Evolutionary conservation across 2,888 invertebrate species (phyloP).

Genomic region (Cynaeus angustus): DNA sequence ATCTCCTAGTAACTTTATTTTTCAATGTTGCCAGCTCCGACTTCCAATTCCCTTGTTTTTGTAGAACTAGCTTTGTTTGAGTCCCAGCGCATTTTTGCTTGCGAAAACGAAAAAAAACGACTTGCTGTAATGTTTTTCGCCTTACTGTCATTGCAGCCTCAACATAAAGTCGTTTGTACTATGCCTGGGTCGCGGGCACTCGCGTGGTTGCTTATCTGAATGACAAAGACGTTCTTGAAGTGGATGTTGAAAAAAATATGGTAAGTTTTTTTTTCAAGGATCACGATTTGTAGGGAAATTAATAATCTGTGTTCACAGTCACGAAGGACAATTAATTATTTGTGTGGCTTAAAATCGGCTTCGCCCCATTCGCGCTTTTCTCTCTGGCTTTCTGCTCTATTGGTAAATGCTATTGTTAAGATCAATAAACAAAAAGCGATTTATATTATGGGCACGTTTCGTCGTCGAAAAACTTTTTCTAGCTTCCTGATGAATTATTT

Average conservation of each 20-base stretch:
- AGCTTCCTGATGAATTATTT: background rate
- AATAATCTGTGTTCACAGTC: constrained; percentile 14
- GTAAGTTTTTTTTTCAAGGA: background rate
- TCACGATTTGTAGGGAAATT: no score
- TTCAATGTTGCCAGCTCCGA: no score
- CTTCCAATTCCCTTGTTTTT: no score
- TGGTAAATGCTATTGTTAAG: constrained; percentile 22
- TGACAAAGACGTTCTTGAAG: constrained; percentile 7
- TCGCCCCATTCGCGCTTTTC: constrained; percentile 22
- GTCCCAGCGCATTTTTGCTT: no score
- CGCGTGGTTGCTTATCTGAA: constrained; percentile 5
- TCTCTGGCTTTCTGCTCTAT: constrained; percentile 26
- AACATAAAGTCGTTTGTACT: constrained; percentile 28
- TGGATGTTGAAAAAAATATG: constrained; percentile 22
- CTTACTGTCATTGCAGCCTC: constrained; percentile 15
- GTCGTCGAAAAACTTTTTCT: background rate
- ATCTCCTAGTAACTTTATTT: no score
- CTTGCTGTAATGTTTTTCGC: constrained; percentile 33
- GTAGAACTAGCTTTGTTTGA: no score
- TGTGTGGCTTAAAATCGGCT: constrained; percentile 24
- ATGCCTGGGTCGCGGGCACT: constrained; percentile 23
- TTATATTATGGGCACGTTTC: constrained; percentile 7
- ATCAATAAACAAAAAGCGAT: constrained; percentile 16
- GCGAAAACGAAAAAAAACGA: no score
- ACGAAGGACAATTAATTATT: constrained; percentile 13